Conservation (phyloP, 2,113 vertebrate genomes). For the Cephalophus harveyi region DNA sequence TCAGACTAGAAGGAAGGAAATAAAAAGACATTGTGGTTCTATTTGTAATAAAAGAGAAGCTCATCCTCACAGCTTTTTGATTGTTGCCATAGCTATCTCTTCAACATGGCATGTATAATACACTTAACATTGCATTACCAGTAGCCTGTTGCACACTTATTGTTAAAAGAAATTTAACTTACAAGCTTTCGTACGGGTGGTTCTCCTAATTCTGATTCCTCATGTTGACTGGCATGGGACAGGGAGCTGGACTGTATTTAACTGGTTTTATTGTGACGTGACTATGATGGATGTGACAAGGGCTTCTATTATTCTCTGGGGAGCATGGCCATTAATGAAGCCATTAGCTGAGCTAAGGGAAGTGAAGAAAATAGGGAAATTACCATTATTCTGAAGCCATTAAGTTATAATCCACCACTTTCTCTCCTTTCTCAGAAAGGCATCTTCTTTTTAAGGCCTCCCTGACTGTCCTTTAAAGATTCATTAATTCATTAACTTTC, state of each 20-base stretch:
- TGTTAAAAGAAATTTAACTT: slow-evolving; percentile 73
- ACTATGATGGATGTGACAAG: slow-evolving; percentile 88
- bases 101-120: slow-evolving; percentile 54
- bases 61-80: slow-evolving; percentile 57
- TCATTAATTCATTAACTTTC: slow-evolving; percentile 93
- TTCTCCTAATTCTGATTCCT: slow-evolving; percentile 77
- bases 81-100: slow-evolving; percentile 65
- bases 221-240: slow-evolving; percentile 74
- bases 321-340: slow-evolving; percentile 89
- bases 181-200: slow-evolving; percentile 71
- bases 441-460: slow-evolving; percentile 83
- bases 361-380: slow-evolving; percentile 90
- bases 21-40: slow-evolving; percentile 58
- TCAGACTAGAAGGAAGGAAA: slow-evolving; percentile 56
- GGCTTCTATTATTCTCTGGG: slow-evolving; percentile 84
- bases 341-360: slow-evolving; percentile 89
- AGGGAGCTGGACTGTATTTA: slow-evolving; percentile 84
- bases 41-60: slow-evolving; percentile 53
- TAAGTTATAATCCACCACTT: slow-evolving; percentile 89
- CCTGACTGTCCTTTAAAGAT: slow-evolving; percentile 87
- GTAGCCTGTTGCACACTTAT: slow-evolving; percentile 70
- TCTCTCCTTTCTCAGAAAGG: slow-evolving; percentile 84
- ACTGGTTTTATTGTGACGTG: slow-evolving; percentile 88
- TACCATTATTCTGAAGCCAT: slow-evolving; percentile 89
- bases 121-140: slow-evolving; percentile 65